These are phyloP conservation scores for Pinctada fucata DNA, from an alignment of 2,888 invertebrate species.

Conservation along the genomic window DNA sequence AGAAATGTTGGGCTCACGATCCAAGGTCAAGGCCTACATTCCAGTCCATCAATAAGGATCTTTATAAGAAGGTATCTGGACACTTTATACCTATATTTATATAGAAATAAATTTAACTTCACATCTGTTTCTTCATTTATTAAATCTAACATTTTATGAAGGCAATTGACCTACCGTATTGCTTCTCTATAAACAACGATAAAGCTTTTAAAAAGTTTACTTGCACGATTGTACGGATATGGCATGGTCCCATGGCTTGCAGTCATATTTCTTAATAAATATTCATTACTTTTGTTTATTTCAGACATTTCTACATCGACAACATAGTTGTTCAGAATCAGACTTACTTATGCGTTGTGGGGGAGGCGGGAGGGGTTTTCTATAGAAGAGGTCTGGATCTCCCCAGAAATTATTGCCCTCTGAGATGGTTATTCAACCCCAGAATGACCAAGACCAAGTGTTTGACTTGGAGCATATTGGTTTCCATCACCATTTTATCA, in stretches of 20 bases:
- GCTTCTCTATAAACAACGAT: too few species aligned
- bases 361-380: not conserved
- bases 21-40: slow-evolving; percentile 71
- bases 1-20: slow-evolving; percentile 72
- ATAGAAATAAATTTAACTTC: not conserved
- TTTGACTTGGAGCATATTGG: too few species aligned
- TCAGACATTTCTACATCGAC: slow-evolving; percentile 71
- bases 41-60: slow-evolving; percentile 69
- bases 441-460: too few species aligned
- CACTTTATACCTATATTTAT: slow-evolving; percentile 12
- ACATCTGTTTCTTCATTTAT: not conserved
- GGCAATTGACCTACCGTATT: too few species aligned
- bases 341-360: slow-evolving; percentile 51
- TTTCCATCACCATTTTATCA: too few species aligned
- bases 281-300: slow-evolving; percentile 25
- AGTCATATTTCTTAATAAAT: too few species aligned
- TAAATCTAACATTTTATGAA: not conserved
- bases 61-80: slow-evolving; percentile 67
- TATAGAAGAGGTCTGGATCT: not conserved
- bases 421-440: too few species aligned
- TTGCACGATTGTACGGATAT: too few species aligned
- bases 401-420: too few species aligned
- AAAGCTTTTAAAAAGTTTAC: too few species aligned
- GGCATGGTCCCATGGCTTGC: too few species aligned
- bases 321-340: slow-evolving; percentile 75